phyloP scores from a whole-genome alignment of 1,140 invertebrate species.

The Drosophila willistoni region DNA sequence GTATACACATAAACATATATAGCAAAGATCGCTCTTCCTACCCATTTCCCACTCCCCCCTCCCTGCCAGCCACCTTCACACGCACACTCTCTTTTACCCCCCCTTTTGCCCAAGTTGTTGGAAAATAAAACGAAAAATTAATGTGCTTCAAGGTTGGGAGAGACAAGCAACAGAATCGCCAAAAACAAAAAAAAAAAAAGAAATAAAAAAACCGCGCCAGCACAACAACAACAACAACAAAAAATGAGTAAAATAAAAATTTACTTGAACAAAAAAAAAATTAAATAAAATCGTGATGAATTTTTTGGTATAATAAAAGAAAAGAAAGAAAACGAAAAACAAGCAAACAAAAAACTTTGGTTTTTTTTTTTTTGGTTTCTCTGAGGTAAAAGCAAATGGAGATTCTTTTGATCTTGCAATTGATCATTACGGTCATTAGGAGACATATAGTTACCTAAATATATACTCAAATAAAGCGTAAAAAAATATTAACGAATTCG shows the following conservation, averaged over 20 bases:
- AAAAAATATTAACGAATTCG: no score
- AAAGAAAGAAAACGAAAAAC: slow-evolving; percentile 36
- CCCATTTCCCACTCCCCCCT: no score
- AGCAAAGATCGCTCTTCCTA: slow-evolving; percentile 35
- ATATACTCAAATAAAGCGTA: no score
- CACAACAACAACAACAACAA: slow-evolving; percentile 35
- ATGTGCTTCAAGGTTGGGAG: slow-evolving; percentile 76
- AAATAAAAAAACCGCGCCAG: no score
- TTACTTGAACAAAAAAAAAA: slow-evolving; percentile 51
- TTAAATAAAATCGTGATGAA: slow-evolving; percentile 78
- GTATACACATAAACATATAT: slow-evolving; percentile 22
- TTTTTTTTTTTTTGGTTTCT: no score
- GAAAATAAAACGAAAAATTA: slow-evolving; percentile 57
- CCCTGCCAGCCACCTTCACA: neutral
- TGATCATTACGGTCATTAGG: no score
- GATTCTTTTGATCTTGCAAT: neutral
- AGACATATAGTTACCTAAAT: no score
- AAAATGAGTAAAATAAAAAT: slow-evolving; percentile 35
- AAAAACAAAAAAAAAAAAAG: slow-evolving; percentile 31
- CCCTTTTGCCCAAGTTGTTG: slow-evolving; percentile 22
- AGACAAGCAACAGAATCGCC: slow-evolving; percentile 38
- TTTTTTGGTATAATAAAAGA: slow-evolving; percentile 69
- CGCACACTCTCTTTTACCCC: neutral
- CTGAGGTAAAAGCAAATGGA: slow-evolving; percentile 21
- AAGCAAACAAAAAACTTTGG: slow-evolving; percentile 45